Evolutionary conservation across 2,888 invertebrate species (phyloP).

Genomic region (Apamea epomidion): DNA sequence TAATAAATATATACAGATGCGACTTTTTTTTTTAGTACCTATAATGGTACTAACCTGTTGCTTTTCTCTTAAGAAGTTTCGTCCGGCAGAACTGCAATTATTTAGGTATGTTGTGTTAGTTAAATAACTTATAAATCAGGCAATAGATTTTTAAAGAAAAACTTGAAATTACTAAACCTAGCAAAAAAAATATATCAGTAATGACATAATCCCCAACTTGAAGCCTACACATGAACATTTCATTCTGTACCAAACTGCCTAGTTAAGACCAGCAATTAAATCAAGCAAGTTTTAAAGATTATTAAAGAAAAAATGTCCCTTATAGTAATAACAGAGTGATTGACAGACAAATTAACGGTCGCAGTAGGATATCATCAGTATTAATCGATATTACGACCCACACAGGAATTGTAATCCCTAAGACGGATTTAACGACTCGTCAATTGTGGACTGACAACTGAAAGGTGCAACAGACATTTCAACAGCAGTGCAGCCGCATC

Average conservation of each 20-base stretch:
- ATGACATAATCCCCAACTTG: neutral
- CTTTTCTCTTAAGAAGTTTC: too few species aligned
- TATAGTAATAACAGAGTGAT: slow-evolving; percentile 22
- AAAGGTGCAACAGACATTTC: neutral
- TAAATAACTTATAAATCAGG: neutral
- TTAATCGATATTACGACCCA: slow-evolving; percentile 22
- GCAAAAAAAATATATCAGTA: too few species aligned
- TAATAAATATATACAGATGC: too few species aligned
- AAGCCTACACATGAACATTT: neutral
- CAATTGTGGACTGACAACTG: neutral
- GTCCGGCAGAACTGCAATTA: too few species aligned
- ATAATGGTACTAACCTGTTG: too few species aligned
- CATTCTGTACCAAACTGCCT: neutral
- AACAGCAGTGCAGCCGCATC: neutral
- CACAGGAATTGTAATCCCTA: neutral
- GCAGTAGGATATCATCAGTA: neutral
- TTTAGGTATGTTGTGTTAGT: neutral
- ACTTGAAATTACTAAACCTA: neutral
- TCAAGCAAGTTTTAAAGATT: neutral
- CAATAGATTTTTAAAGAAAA: neutral
- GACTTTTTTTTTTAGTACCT: too few species aligned
- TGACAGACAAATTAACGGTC: slow-evolving; percentile 32
- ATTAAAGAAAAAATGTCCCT: neutral
- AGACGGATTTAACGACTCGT: neutral
- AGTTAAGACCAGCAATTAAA: neutral